These are phyloP conservation scores for Lasioglossum calceatum DNA, from an alignment of 2,888 invertebrate genomes.

Conservation along the genomic window DNA sequence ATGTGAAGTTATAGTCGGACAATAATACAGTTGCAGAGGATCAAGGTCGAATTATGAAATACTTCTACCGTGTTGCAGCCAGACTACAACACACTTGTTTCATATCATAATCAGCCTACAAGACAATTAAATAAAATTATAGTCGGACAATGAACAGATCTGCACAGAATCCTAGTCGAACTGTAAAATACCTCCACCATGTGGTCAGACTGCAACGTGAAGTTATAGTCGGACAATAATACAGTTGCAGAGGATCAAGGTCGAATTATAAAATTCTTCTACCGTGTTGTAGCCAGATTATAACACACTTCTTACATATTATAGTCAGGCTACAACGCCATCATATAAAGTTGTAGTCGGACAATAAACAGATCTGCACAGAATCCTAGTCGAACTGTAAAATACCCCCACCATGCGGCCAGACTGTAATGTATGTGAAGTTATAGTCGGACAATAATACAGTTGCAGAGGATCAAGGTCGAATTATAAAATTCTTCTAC, in stretches of 20 bases:
- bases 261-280: background rate
- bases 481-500: background rate
- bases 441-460: background rate
- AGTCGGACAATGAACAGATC: background rate
- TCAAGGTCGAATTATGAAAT: too few relatives aligned
- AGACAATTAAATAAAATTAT: background rate
- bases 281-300: background rate
- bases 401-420: background rate
- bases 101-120: background rate
- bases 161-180: background rate
- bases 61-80: background rate
- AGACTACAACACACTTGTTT: background rate
- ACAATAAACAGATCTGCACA: background rate
- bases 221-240: background rate
- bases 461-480: background rate
- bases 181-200: too few relatives aligned
- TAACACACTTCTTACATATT: background rate
- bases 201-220: too few relatives aligned
- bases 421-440: background rate
- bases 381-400: background rate
- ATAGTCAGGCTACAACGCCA: background rate
- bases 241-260: background rate
- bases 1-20: too few relatives aligned
- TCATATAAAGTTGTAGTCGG: background rate
- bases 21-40: too few relatives aligned